These are phyloP conservation scores for Rhynchopsitta pachyrhyncha DNA, from an alignment of 2,113 vertebrate species.

Conservation along the genomic window DNA sequence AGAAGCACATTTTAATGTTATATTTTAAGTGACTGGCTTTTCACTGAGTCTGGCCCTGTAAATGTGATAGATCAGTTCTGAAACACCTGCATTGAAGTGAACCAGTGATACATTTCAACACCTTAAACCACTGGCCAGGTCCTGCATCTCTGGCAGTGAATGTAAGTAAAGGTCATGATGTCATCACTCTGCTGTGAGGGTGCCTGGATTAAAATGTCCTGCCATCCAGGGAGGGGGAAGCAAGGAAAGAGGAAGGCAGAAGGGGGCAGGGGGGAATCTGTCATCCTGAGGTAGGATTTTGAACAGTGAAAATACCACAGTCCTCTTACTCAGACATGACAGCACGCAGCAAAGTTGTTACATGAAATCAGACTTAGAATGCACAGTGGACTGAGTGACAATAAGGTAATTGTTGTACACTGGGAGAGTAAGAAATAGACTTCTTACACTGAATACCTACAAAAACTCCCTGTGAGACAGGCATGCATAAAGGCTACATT, in stretches of 20 bases:
- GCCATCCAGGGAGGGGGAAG: background rate
- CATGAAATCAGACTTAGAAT: conserved; percentile 5
- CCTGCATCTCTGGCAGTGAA: background rate
- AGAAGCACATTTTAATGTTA: conserved; percentile 10
- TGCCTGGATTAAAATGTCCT: conserved; percentile 34
- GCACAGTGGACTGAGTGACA: background rate
- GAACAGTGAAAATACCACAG: background rate
- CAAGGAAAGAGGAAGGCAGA: background rate
- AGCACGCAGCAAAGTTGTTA: conserved; percentile 25
- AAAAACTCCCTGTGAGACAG: background rate
- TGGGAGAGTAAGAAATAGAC: background rate
- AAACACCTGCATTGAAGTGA: conserved; percentile 44
- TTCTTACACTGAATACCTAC: background rate
- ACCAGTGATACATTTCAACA: background rate
- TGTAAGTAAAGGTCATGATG: conserved; percentile 22
- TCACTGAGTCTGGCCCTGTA: conserved; percentile 10
- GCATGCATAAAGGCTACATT: conserved; percentile 68
- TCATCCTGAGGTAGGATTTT: conserved; percentile 33
- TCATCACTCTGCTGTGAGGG: conserved; percentile 47
- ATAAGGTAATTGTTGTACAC: conserved; percentile 20
- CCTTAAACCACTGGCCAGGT: background rate
- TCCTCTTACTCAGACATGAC: conserved; percentile 16
- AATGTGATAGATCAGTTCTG: conserved; percentile 29
- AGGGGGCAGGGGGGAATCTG: background rate
- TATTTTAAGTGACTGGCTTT: conserved; percentile 37